These are phyloP conservation scores for Heteromurus nitidus DNA, from an alignment of 2,888 invertebrate species.

Conservation along the genomic window DNA sequence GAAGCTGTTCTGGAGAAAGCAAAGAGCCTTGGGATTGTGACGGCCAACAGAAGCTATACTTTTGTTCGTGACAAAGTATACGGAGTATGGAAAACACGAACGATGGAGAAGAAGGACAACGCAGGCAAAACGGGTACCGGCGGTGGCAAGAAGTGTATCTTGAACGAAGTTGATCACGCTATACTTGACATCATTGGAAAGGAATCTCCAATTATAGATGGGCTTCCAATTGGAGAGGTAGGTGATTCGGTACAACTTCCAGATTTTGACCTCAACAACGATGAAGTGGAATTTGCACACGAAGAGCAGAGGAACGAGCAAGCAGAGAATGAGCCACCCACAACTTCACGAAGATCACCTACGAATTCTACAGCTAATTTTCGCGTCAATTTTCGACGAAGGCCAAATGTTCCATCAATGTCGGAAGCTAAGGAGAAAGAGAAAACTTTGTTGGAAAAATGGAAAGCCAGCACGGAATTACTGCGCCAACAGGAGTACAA, in stretches of 20 bases:
- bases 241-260: not conserved
- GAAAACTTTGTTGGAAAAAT: not conserved
- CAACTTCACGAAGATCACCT: not conserved
- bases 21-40: conserved; percentile 12
- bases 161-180: not conserved
- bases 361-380: not conserved
- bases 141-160: not conserved
- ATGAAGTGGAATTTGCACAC: not conserved
- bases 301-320: not conserved
- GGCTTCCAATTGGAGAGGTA: conserved; percentile 1
- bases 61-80: conserved; percentile 19
- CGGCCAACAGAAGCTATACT: not conserved
- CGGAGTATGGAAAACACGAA: conserved; percentile 19
- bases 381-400: not conserved
- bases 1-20: not conserved
- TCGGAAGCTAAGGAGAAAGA: not conserved
- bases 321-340: not conserved
- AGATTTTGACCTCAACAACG: not conserved
- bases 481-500: not conserved
- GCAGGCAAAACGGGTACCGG: not conserved
- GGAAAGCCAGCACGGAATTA: not conserved
- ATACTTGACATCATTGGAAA: conserved; percentile 13
- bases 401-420: not conserved
- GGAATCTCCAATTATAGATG: conserved; percentile 7
- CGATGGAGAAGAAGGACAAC: conserved; percentile 25